Evolutionary conservation across 2,888 invertebrate genomes (phyloP), one percentile per base, ranked within the genome.

Genomic region (Lasioglossum vierecki): DNA sequence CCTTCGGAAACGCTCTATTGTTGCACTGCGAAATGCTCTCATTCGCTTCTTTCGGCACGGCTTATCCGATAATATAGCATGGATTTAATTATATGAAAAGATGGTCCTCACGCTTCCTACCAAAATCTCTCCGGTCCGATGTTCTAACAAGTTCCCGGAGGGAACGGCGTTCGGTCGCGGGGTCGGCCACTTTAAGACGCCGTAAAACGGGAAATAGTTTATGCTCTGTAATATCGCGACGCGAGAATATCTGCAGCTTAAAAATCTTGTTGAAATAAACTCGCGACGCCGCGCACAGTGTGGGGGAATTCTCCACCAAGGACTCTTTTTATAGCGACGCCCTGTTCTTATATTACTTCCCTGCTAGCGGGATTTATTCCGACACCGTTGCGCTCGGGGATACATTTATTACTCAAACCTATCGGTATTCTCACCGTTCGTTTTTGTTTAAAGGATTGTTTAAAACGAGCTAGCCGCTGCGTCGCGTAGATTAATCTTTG

Each of bases 121-220:
- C 79, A 80, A 80, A 90, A 88, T 85, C 89, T 80, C 84, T 89
- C 87, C 84, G 78, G 83, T 85, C 86, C 53, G 82, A 88, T 86
- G 87, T 86, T 83, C 79, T 79, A 90, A 89, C 91, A 82, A 90
- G 87, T 90, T 90, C 87, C 84, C 79, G 79, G 76, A 85, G 89
- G 78, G 87, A 91, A 89, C 76, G 81, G 80, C 84, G 78, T 88
- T 88, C 80, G 63, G 87, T 76, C 78, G 75, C 82, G 87, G 87
- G 81, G 86, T 86, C 81, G 75, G 82, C 81, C 81, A 83, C 88
- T 90, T 88, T 86, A 88, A 88, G 86, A 85, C 84, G 80, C 85
- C 88, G 86, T 92, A 91, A 91, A 91, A 84, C 86, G 30, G 79
- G 53, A 84, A 86, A 89, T 82, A 80, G 74, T 87, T 76, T 60